A percentile compares a stretch with the other conserved stretches of the same genome.
Conservation (phyloP, 2,113 vertebrate genomes). For the Nymphicus hollandicus region DNA sequence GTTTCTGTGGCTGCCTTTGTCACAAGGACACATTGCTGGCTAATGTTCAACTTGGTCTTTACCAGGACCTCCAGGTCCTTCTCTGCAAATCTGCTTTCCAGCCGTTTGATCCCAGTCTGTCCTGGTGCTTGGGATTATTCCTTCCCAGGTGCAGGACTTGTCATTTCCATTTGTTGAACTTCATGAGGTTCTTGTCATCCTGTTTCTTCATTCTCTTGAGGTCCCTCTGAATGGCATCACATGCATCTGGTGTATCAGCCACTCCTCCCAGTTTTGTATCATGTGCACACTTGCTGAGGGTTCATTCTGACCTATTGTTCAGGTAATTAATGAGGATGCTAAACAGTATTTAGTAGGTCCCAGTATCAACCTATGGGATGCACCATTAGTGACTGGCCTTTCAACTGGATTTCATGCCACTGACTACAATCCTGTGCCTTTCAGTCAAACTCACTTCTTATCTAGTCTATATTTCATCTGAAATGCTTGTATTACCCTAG, state of each 20-base stretch:
- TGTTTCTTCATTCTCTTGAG: background rate
- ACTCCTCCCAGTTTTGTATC: background rate
- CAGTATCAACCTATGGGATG: background rate
- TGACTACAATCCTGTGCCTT: background rate
- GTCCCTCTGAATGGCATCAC: background rate
- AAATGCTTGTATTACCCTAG: background rate
- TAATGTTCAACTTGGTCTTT: background rate
- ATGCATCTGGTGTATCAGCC: background rate
- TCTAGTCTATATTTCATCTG: background rate
- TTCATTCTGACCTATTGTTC: background rate
- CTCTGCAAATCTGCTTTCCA: background rate
- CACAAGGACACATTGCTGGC: background rate
- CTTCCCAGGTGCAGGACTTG: background rate
- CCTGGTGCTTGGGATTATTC: background rate
- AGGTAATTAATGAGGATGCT: background rate
- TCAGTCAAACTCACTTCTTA: background rate
- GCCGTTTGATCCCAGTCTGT: background rate
- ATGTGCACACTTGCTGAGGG: background rate
- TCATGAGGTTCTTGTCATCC: background rate
- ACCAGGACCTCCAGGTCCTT: background rate
- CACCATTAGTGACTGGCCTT: background rate
- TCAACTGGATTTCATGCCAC: background rate
- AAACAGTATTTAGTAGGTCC: background rate
- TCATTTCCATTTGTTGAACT: background rate
- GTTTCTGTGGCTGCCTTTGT: background rate